Conservation (phyloP, 1,140 invertebrate species). For the Formica selysi region DNA sequence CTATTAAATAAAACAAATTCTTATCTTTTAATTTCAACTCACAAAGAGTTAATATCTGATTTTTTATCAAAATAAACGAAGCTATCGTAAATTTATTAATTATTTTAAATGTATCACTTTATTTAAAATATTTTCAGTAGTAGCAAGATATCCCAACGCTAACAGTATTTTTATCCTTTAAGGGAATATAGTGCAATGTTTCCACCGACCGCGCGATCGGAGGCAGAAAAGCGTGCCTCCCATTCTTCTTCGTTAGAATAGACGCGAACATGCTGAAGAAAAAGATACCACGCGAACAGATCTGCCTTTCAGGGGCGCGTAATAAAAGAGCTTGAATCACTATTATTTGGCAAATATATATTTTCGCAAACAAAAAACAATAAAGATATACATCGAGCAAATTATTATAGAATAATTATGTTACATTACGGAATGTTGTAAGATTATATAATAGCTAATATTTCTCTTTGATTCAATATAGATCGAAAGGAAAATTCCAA, state of each 20-base stretch:
- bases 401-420: neutral
- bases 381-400: neutral
- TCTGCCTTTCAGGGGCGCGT: constrained; percentile 31
- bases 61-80: neutral
- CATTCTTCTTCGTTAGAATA: constrained; percentile 55
- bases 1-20: neutral
- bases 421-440: neutral
- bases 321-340: neutral
- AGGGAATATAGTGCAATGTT: neutral
- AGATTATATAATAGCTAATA: constrained; percentile 1
- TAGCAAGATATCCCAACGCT: neutral
- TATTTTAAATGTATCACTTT: neutral
- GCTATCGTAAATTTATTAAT: neutral
- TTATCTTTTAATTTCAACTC: neutral
- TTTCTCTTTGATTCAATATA: neutral
- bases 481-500: neutral
- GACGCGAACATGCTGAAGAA: constrained; percentile 16
- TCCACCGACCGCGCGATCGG: neutral
- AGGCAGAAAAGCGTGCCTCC: constrained; percentile 1
- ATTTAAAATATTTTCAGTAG: neutral
- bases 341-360: constrained; percentile 4
- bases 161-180: neutral
- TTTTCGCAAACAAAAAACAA: neutral
- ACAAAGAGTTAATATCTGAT: neutral
- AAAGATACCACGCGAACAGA: constrained; percentile 20